Evolutionary conservation across 2,797 vertebrate genomes (phyloP).

Genomic region (Nyctalus aviator): DNA sequence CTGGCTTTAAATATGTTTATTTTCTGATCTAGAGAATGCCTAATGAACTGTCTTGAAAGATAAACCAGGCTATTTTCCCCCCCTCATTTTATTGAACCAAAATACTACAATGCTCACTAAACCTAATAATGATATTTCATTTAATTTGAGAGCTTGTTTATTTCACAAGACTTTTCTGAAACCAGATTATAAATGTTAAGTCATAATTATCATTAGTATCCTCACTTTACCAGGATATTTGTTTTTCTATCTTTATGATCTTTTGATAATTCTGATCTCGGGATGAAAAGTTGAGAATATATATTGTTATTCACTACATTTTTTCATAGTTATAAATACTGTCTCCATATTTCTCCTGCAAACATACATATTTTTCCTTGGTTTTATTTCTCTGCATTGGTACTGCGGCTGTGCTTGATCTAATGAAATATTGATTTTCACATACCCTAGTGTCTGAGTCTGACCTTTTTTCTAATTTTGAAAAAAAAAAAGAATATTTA

Average conservation of each 20-base stretch:
- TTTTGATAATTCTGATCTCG: conserved; percentile 34
- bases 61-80: neutral
- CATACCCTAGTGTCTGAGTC: conserved; percentile 32
- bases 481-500: neutral
- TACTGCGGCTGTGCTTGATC: neutral
- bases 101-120: neutral
- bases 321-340: conserved; percentile 35
- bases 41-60: conserved; percentile 1
- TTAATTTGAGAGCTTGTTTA: neutral
- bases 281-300: conserved; percentile 2
- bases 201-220: neutral
- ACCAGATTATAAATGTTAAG: conserved; percentile 10
- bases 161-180: conserved; percentile 30
- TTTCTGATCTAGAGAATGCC: neutral
- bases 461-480: conserved; percentile 62
- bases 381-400: conserved; percentile 43
- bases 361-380: conserved; percentile 46
- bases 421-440: conserved; percentile 74
- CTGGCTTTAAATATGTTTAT: neutral
- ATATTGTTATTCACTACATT: conserved; percentile 35
- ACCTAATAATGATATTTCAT: neutral
- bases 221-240: neutral
- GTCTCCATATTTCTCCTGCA: conserved; percentile 31
- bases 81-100: neutral
- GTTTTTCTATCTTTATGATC: neutral